These are phyloP conservation scores for Euglossa dilemma DNA, from an alignment of 1,140 invertebrate genomes.

Conservation along the genomic window DNA sequence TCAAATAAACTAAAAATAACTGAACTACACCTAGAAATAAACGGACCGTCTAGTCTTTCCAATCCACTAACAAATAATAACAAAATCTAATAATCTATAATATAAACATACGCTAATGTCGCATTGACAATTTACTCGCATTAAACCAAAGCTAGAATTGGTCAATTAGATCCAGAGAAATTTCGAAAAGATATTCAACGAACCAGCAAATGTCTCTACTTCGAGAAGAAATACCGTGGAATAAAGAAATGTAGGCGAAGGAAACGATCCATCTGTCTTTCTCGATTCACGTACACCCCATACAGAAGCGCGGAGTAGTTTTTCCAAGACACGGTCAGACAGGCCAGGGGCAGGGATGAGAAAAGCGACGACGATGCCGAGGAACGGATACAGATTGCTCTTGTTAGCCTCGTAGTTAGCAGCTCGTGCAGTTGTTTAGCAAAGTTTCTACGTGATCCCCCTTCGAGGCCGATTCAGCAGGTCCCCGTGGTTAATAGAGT, in stretches of 20 bases:
- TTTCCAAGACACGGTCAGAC: neutral
- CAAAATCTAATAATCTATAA: no score
- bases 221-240: no score
- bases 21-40: no score
- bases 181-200: no score
- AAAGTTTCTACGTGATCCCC: slow-evolving; percentile 72
- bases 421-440: slow-evolving; percentile 74
- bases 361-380: slow-evolving; percentile 36
- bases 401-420: slow-evolving; percentile 80
- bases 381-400: slow-evolving; percentile 77
- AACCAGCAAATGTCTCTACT: no score
- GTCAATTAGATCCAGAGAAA: no score
- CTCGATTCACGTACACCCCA: neutral
- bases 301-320: neutral
- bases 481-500: slow-evolving; percentile 80
- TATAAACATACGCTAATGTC: no score
- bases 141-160: neutral
- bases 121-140: neutral
- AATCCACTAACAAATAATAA: no score
- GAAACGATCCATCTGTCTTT: no score
- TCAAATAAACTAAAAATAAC: no score
- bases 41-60: no score
- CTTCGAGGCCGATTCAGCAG: slow-evolving; percentile 65
- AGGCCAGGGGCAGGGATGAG: slow-evolving; percentile 37
- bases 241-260: neutral